Conservation (phyloP, 2,888 invertebrate species). For the Cenopis cana region DNA sequence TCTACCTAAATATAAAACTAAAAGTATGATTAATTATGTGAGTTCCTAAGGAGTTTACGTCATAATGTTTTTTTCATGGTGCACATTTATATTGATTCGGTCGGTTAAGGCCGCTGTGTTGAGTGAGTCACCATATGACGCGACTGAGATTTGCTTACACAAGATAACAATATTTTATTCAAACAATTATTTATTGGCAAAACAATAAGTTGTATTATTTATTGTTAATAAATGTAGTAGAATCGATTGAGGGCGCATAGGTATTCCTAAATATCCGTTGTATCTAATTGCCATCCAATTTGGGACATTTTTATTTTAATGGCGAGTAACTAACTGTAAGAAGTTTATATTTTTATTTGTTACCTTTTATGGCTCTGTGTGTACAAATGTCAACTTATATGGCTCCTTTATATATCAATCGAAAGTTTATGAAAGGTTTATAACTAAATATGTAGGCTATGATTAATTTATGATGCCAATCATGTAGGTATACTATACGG, state of each 20-base stretch:
- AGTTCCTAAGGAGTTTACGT: constrained; percentile 32
- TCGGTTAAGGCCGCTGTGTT: background rate
- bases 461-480: constrained; percentile 29
- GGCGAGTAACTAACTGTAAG: constrained; percentile 20
- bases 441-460: constrained; percentile 30
- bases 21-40: background rate
- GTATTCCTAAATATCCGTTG: background rate
- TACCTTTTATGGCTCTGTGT: constrained; percentile 4
- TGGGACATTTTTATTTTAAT: constrained; percentile 4
- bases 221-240: background rate
- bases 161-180: constrained; percentile 21
- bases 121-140: constrained; percentile 22
- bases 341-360: constrained; percentile 11
- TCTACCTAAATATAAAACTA: background rate
- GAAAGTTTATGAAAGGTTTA: constrained; percentile 10
- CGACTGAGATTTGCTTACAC: constrained; percentile 26
- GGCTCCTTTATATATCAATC: background rate
- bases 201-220: constrained; percentile 12
- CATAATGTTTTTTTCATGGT: constrained; percentile 15
- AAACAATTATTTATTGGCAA: constrained; percentile 29
- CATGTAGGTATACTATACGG: constrained; percentile 15
- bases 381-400: background rate
- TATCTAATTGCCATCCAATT: constrained; percentile 3
- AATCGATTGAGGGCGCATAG: background rate
- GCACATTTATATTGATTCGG: constrained; percentile 6